Conservation (phyloP, 2,888 invertebrate genomes). For the Eupeodes latifasciatus region DNA sequence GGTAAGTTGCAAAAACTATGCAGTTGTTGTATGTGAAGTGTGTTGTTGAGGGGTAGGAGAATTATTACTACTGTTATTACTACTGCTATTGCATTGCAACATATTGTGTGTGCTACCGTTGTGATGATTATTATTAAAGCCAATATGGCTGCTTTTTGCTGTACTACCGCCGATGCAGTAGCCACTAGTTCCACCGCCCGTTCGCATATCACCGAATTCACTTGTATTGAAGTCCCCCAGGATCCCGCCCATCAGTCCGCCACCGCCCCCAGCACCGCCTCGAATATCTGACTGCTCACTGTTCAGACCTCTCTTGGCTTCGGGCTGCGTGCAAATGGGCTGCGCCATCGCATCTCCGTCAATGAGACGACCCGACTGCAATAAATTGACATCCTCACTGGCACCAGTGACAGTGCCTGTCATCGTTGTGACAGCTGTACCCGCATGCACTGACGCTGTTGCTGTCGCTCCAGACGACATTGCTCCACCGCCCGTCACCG, state of each 20-base stretch:
- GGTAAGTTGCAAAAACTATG: constrained; percentile 81
- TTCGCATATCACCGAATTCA: constrained; percentile 82
- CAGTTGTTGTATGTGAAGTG: constrained; percentile 81
- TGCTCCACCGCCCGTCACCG: constrained; percentile 74
- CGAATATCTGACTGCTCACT: constrained; percentile 77
- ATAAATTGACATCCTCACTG: constrained; percentile 81
- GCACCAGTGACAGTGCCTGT: constrained; percentile 72
- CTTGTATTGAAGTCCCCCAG: constrained; percentile 82
- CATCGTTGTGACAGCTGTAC: constrained; percentile 70
- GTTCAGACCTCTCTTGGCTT: constrained; percentile 79
- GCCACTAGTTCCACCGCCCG: constrained; percentile 74
- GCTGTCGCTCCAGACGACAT: constrained; percentile 67
- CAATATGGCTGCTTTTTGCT: constrained; percentile 71
- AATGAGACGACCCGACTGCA: constrained; percentile 79
- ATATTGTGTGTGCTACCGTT: constrained; percentile 80
- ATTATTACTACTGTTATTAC: constrained; percentile 79
- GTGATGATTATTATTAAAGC: constrained; percentile 79
- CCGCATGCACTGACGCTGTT: constrained; percentile 61
- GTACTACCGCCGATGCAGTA: constrained; percentile 65
- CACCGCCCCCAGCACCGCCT: constrained; percentile 78
- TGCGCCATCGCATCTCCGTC: constrained; percentile 81
- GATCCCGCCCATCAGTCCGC: constrained; percentile 82
- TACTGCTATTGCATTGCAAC: constrained; percentile 83
- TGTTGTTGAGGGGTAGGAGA: constrained; percentile 75
- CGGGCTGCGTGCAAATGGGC: constrained; percentile 84